Evolutionary conservation across 2,113 vertebrate genomes (phyloP).

Genomic region (Paratilapia polleni): DNA sequence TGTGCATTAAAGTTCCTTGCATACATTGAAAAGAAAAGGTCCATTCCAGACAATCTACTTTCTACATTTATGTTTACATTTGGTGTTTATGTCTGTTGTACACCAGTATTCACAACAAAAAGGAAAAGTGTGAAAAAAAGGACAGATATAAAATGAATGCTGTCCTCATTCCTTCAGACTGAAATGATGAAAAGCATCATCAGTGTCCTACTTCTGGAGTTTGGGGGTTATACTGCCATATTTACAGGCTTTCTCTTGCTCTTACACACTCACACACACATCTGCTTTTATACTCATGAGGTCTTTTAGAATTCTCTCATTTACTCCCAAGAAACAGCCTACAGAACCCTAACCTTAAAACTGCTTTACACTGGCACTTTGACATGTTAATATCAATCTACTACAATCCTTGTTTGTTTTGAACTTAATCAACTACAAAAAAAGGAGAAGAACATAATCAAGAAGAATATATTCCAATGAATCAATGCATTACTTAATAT

Average conservation of each 20-base stretch:
- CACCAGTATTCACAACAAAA: neutral
- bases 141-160: conserved; percentile 21
- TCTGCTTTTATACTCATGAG: neutral
- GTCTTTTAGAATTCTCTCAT: neutral
- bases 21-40: no score
- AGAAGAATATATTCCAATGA: no score
- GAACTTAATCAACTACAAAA: no score
- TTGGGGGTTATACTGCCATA: conserved; percentile 8
- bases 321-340: neutral
- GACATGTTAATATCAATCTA: no score
- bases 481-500: no score
- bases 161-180: conserved; percentile 38
- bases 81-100: neutral
- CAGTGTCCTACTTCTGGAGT: conserved; percentile 37
- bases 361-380: no score
- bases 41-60: no score
- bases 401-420: no score
- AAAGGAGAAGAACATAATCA: no score
- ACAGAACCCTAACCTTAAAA: no score
- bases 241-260: neutral
- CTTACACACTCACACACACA: neutral
- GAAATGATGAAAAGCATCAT: conserved; percentile 30
- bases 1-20: no score
- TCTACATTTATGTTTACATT: neutral
- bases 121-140: neutral